Evolutionary conservation across 2,797 vertebrate species (phyloP).

Genomic region (Channa striata): DNA sequence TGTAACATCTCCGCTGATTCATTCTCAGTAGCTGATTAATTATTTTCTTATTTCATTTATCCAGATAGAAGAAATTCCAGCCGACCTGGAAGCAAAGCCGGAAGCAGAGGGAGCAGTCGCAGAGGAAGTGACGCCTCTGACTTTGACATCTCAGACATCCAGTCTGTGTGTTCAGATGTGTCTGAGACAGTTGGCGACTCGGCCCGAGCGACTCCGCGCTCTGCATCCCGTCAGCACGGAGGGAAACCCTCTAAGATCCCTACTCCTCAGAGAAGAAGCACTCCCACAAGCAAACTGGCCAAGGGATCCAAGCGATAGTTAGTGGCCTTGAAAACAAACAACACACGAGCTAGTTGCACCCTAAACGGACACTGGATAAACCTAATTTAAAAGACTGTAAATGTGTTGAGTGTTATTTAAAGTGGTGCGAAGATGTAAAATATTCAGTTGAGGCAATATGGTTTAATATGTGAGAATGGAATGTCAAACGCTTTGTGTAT

Average conservation of each 20-base stretch:
- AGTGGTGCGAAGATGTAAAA: slow-evolving; percentile 94
- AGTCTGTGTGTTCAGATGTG: slow-evolving; percentile 94
- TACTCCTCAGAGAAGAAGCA: slow-evolving; percentile 91
- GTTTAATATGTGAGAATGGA: slow-evolving; percentile 94
- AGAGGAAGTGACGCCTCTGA: slow-evolving; percentile 97
- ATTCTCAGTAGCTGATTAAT: background rate
- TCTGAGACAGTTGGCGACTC: slow-evolving; percentile 90
- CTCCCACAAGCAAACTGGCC: slow-evolving; percentile 90
- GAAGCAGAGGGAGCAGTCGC: slow-evolving; percentile 95
- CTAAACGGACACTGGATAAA: slow-evolving; percentile 81
- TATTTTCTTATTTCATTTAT: slow-evolving; percentile 4
- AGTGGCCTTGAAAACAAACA: slow-evolving; percentile 67
- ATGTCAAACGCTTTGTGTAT: slow-evolving; percentile 94
- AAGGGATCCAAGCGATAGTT: slow-evolving; percentile 97
- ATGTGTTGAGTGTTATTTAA: slow-evolving; percentile 89
- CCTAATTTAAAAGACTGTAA: slow-evolving; percentile 80
- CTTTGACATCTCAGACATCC: slow-evolving; percentile 99
- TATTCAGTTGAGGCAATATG: slow-evolving; percentile 95
- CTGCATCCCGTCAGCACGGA: slow-evolving; percentile 87
- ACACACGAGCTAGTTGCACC: slow-evolving; percentile 64
- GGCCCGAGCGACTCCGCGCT: slow-evolving; percentile 86
- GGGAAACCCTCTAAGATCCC: slow-evolving; percentile 97
- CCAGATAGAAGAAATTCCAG: slow-evolving; percentile 90
- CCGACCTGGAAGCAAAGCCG: slow-evolving; percentile 95
- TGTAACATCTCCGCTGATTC: too few species aligned